Evolutionary conservation across 2,888 invertebrate genomes (phyloP), one percentile per base, ranked within the genome.

Genomic region (Bombylius major): DNA sequence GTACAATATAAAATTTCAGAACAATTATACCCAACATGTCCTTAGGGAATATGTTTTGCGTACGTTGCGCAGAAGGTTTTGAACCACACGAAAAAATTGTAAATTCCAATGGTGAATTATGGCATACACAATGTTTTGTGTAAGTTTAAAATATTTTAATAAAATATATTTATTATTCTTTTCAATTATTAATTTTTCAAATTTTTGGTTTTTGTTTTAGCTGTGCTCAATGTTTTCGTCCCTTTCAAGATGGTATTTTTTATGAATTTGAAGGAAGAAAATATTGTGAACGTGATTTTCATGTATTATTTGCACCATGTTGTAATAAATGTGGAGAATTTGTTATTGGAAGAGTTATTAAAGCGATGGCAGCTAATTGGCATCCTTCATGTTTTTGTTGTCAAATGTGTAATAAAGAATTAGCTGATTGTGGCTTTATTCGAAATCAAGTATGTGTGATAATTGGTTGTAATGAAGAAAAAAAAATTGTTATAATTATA

Each of bases 51-150:
- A 95, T 95, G 88, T 85, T 87, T 69, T 98, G 97, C 77, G 87
- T 90, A 68, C 89, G 96, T 57, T 99, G 99, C 76, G 86, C 89
- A 59, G 96, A 97, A 68, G 95, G 95, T 5, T 99, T 99, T 76
- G 92, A 92, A 67, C 81, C 92, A 31, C 89, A 95, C 70, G 98
- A 99, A 73, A 96, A 98, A 76, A 98, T 99, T 70, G 96, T 99
- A 57, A 99, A 99, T 76, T 95, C 97, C 0, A 93, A 92, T 69
- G 98, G 98, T 56, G 96, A 98, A 76, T 81, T 98, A 47, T 99
- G 96, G 96, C 99, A 99, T 77, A 91, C 93, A 6, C 90, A 94
- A 67, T 99, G 99, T 74, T 99, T 99, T 81, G 99, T 99, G 95
- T 98, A 79, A 84, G 87, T 82, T 62, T 23, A 52, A 12, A 54